These are phyloP conservation scores for Uropsilus gracilis DNA, from an alignment of 2,113 vertebrate species.

Conservation along the genomic window DNA sequence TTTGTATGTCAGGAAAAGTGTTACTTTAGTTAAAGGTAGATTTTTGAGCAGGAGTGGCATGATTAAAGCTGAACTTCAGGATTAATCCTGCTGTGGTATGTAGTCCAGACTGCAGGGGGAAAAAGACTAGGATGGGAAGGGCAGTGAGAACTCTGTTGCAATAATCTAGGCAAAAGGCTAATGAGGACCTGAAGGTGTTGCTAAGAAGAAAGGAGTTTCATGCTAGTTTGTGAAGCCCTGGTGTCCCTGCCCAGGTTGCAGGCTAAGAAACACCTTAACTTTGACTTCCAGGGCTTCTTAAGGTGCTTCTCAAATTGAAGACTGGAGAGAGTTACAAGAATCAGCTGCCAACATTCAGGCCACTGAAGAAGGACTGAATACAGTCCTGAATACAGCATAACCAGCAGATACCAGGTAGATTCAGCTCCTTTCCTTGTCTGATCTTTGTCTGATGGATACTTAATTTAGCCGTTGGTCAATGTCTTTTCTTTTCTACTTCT, in stretches of 20 bases:
- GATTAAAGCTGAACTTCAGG: slow-evolving; percentile 14
- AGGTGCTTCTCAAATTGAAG: not conserved
- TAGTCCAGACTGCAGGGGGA: not conserved
- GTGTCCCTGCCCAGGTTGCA: no score
- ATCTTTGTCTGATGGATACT: not conserved
- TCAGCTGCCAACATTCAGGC: not conserved
- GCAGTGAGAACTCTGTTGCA: not conserved
- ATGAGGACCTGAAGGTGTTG: not conserved
- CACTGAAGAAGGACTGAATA: not conserved
- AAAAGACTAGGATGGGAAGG: not conserved
- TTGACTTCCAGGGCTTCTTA: not conserved
- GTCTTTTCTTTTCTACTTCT: not conserved
- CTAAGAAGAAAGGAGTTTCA: not conserved
- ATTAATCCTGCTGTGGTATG: not conserved
- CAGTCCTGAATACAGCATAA: not conserved
- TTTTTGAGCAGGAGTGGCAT: not conserved
- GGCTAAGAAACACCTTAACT: not conserved
- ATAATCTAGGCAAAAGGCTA: not conserved
- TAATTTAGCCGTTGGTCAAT: not conserved
- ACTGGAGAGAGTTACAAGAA: not conserved
- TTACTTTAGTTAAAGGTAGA: slow-evolving; percentile 22
- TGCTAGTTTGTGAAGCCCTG: not conserved
- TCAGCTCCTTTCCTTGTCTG: not conserved
- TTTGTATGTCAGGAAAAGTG: not conserved
- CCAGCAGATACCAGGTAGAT: not conserved